Percentiles rank a stretch among this genome's conserved stretches.
Evolutionary conservation across 2,888 invertebrate species (phyloP).

Genomic region (Pterostichus niger): DNA sequence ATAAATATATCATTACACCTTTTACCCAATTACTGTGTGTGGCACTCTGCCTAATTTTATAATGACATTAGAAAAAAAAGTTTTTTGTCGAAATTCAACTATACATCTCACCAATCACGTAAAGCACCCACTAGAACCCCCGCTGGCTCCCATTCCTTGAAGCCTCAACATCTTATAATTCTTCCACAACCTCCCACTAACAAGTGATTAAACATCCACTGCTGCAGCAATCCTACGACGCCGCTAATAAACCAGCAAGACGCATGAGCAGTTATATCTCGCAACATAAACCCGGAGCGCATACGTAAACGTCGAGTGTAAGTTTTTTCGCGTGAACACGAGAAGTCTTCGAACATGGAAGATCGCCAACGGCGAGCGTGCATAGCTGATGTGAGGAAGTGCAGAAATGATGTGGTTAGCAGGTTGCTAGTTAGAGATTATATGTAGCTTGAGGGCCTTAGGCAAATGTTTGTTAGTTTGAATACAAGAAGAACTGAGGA

Average conservation of each 20-base stretch:
- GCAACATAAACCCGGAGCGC: neutral
- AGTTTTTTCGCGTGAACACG: too few relatives aligned
- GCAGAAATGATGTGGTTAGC: constrained; percentile 1
- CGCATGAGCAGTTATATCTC: constrained; percentile 3
- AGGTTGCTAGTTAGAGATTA: neutral
- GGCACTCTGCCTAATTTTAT: too few relatives aligned
- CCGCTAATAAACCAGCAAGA: constrained; percentile 5
- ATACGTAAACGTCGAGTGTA: neutral
- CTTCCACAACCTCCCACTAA: neutral
- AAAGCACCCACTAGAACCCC: too few relatives aligned
- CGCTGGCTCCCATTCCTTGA: neutral
- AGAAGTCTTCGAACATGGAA: neutral
- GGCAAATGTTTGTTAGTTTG: neutral
- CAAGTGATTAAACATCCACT: neutral
- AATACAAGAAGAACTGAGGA: neutral
- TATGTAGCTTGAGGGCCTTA: neutral
- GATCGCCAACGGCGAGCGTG: neutral
- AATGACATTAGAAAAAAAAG: too few relatives aligned
- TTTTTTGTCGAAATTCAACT: too few relatives aligned
- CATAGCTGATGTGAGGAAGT: constrained; percentile 8
- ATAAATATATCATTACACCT: too few relatives aligned
- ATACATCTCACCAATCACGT: too few relatives aligned
- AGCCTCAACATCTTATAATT: neutral
- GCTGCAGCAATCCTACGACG: neutral
- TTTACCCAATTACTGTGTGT: too few relatives aligned